Evolutionary conservation across 2,113 vertebrate species (phyloP).

Genomic region (Oreocharis arfaki): DNA sequence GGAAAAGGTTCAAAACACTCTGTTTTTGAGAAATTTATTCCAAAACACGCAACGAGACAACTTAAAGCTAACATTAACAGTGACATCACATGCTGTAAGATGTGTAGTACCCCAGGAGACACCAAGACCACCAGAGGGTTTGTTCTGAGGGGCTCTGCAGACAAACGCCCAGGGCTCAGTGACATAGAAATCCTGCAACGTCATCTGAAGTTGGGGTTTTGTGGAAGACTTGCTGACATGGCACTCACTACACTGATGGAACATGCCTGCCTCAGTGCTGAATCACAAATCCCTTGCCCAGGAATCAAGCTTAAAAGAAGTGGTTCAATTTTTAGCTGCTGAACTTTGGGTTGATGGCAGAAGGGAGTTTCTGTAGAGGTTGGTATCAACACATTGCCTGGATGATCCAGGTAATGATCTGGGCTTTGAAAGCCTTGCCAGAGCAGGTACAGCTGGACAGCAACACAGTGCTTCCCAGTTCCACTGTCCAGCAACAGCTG

Average conservation of each 20-base stretch:
- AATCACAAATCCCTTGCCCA: background rate
- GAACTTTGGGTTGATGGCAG: background rate
- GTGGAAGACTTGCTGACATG: background rate
- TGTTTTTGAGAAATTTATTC: background rate
- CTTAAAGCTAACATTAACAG: background rate
- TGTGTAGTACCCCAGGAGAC: background rate
- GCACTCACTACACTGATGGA: background rate
- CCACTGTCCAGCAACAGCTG: background rate
- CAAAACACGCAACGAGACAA: background rate
- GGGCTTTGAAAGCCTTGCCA: background rate
- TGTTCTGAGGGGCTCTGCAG: background rate
- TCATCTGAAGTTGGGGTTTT: background rate
- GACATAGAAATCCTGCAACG: background rate
- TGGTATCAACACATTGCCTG: background rate
- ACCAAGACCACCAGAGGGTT: background rate
- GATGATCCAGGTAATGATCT: background rate
- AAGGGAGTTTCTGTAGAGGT: background rate
- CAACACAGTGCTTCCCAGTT: fast-evolving
- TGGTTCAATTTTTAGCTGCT: background rate
- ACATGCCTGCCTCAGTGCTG: background rate
- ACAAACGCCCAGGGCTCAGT: background rate
- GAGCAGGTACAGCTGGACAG: background rate
- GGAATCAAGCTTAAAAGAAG: background rate
- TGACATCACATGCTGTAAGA: background rate
- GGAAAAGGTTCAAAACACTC: background rate